These are phyloP conservation scores for Andricus quercusramuli DNA, from an alignment of 2,888 invertebrate species.

Conservation along the genomic window DNA sequence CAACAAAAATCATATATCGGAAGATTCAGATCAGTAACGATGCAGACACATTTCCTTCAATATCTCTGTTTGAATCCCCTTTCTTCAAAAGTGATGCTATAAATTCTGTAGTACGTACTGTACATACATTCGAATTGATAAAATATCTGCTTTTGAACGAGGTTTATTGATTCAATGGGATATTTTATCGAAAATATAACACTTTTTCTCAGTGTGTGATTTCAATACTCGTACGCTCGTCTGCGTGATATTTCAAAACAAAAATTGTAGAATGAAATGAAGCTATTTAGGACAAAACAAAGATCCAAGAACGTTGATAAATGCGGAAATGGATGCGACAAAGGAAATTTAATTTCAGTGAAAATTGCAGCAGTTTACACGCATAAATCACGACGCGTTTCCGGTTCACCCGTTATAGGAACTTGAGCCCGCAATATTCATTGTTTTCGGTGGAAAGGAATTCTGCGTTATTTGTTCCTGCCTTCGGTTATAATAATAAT, in stretches of 20 bases:
- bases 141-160: no score
- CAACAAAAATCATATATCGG: no score
- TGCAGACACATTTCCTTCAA: no score
- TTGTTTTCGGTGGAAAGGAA: conserved; percentile 53
- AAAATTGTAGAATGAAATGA: neutral
- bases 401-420: conserved; percentile 16
- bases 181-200: no score
- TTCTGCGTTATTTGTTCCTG: conserved; percentile 52
- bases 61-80: no score
- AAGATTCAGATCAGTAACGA: no score
- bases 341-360: conserved; percentile 34
- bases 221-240: no score
- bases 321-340: conserved; percentile 17
- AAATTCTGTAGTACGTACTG: no score
- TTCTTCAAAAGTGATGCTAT: no score
- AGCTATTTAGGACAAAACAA: neutral
- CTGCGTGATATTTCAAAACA: neutral
- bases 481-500: conserved; percentile 55
- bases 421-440: conserved; percentile 33
- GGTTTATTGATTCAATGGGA: no score
- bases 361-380: conserved; percentile 27
- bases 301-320: neutral
- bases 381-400: conserved; percentile 23
- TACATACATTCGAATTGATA: no score
- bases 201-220: no score